Evolutionary conservation across 2,888 invertebrate genomes (phyloP), one percentile per base, ranked within the genome.

Genomic region (Hydrotaea diabolus): DNA sequence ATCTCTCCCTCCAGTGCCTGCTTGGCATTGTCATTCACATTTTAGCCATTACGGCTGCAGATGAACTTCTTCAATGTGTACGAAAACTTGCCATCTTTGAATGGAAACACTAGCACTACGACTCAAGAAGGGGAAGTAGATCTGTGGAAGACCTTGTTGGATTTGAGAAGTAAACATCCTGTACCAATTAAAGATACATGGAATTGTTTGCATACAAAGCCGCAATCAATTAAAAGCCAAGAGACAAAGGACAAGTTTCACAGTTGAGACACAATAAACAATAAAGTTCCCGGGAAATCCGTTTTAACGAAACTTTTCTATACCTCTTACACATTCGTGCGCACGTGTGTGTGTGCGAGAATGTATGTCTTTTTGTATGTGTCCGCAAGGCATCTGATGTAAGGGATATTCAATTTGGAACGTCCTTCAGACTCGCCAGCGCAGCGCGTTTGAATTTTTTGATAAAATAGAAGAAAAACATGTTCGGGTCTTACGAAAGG

Each of bases 171-270:
- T 64, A 64, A 66, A 43, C 66, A 66, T 43, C 43, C 66, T 19
- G 39, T 17, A 43, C 43, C 66, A 64, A 66, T 66, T 66, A 66
- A 66, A 66, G 43, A 21, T 13, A 69, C 39, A 69, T 69, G 21
- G 46, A 69, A 46, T 39, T 46, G 69, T 69, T 69, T 69, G 46
- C 46, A 46, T 21, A 23, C 46, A 31, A n/a, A 23, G 21, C 43
- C 21, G 17, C 69, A 69, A 69, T 46, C 43, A 69, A 69, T 69
- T 69, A 69, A 69, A 46, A 17, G 66, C 8, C 46, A 23, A 46
- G 23, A 19, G 39, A 46, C 21, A 46, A 69, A 66, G 23, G 43
- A 66, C 39, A 66, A 66, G 17, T 9, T 19, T 62, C 62, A 43
- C n/a, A n/a, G 39, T 19, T 43, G 19, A 2, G 66, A 1, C n/a